phyloP scores from a whole-genome alignment of 2,797 vertebrate species.

The Eulemur albifrons region DNA sequence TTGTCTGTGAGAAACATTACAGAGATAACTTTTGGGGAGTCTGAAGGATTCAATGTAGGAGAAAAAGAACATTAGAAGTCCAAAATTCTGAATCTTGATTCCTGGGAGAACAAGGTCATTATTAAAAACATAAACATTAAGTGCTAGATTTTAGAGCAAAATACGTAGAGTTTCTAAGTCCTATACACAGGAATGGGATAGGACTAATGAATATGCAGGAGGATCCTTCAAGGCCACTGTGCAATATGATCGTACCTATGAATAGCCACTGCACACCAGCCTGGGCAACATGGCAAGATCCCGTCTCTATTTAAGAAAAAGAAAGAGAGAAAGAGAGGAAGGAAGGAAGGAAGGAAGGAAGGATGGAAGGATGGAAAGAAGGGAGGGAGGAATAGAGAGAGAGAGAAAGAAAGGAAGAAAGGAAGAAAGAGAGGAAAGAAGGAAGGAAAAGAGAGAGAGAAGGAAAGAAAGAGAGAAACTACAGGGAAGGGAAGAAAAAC shows the following conservation, averaged over 20 bases:
- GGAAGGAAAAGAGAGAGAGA: neutral
- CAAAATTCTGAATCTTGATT: neutral
- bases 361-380: too few species aligned
- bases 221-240: too few species aligned
- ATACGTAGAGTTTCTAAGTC: neutral
- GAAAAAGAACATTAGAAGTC: neutral
- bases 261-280: too few species aligned
- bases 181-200: neutral
- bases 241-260: too few species aligned
- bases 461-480: neutral
- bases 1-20: neutral
- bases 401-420: rapidly evolving
- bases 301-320: too few species aligned
- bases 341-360: too few species aligned
- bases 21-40: neutral
- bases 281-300: too few species aligned
- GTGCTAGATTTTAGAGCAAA: neutral
- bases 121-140: neutral
- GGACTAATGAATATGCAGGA: neutral
- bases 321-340: too few species aligned
- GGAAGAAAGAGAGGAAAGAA: rapidly evolving
- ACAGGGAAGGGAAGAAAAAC: neutral
- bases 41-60: neutral
- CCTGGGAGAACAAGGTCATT: neutral
- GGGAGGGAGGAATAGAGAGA: too few species aligned